Evolutionary conservation across 2,113 vertebrate genomes (phyloP).

Genomic region (Tapirus terrestris): DNA sequence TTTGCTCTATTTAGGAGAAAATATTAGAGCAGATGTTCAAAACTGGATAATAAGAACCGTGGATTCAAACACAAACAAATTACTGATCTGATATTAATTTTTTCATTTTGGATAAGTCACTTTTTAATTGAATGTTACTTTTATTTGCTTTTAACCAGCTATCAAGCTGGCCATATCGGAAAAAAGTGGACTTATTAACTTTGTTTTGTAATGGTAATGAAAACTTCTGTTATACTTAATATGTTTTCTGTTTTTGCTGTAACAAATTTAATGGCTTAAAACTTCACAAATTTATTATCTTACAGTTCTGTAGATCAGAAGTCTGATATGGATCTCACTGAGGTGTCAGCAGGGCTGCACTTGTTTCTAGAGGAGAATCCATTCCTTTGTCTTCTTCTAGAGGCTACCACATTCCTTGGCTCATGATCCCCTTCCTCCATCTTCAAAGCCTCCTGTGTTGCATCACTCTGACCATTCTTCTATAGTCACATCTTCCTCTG

Average conservation of each 20-base stretch:
- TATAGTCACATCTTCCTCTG: not conserved
- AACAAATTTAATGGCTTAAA: not conserved
- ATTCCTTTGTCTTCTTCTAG: not conserved
- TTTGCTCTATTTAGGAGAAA: not conserved
- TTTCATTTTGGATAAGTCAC: not conserved
- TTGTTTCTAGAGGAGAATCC: not conserved
- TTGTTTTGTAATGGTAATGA: not conserved
- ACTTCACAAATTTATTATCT: slow-evolving; percentile 15
- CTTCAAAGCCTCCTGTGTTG: not conserved
- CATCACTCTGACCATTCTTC: not conserved
- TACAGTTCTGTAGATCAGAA: not conserved
- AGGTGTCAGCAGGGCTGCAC: not conserved
- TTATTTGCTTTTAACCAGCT: not conserved
- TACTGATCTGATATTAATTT: not conserved
- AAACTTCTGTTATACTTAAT: not conserved
- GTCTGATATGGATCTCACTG: not conserved
- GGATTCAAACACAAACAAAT: slow-evolving; percentile 15
- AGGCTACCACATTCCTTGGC: not conserved
- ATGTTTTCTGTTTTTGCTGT: not conserved
- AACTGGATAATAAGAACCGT: not conserved
- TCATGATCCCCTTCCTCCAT: not conserved
- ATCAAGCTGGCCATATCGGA: not conserved
- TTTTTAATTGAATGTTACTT: slow-evolving; percentile 25
- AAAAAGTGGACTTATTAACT: not conserved
- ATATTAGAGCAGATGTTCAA: not conserved